Base-by-base conservation (phyloP, 2,113 vertebrate species). In the Sciurus niger region DNA sequence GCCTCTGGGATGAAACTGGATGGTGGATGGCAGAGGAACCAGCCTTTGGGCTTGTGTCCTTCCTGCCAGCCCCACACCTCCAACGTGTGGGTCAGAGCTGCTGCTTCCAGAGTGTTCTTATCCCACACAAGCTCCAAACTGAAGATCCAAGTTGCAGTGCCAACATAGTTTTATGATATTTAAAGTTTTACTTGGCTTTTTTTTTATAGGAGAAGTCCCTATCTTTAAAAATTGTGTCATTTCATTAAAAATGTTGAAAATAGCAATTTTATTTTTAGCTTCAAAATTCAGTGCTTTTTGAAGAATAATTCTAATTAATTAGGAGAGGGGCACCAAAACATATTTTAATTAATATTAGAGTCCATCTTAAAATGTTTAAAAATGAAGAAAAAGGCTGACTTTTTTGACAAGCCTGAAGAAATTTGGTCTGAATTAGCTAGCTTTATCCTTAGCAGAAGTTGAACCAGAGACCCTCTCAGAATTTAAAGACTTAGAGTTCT, bases 391-490 rank as follows among this genome's bases (percentile, higher is more conserved):
- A 90, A 65, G 7, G 12, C 22, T 95, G 51, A 55, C 34, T n/a
- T 92, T 63, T 96, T 96, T 92, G 58, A 72, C 37, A 97, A 88
- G 53, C 51, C 51, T 14, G 17, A 84, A 92, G 51, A 78, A 82
- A 84, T 9, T 70, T 76, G 20, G 25, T 79, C 25, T 67, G 88
- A 84, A 37, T 92, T 89, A 93, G 93, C 67, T 70, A 83, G 30
- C 70, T 87, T 58, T 77, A 58, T 83, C 58, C 51, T 82, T 48
- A 92, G 79, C 77, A 78, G 78, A 92, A 48, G 70, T 74, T 68
- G 28, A 46, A 80, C 60, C 20, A 86, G 40, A 65, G 12, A 84
- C 6, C 20, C 14, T 37, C 25, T 86, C 11, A 32, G 40, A 84
- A 84, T 78, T 82, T 80, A 74, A 73, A 87, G 12, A 34, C 58